These are phyloP conservation scores for Indicator maculatus DNA, from an alignment of 2,113 vertebrate species.

Conservation along the genomic window DNA sequence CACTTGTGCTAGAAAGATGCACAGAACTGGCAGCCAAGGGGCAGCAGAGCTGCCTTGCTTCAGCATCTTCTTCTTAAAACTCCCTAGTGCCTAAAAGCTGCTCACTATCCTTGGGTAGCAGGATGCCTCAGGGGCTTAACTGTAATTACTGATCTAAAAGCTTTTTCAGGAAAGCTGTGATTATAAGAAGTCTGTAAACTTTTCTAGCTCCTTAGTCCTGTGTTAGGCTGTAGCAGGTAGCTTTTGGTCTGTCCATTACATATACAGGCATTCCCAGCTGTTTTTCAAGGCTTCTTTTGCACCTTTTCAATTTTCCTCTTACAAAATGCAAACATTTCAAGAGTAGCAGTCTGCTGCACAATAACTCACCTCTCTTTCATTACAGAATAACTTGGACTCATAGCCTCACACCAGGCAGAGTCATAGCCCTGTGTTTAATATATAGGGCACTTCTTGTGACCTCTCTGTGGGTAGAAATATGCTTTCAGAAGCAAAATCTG, in stretches of 20 bases:
- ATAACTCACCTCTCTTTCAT: background rate
- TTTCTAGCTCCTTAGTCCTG: background rate
- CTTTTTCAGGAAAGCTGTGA: background rate
- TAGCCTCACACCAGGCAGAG: background rate
- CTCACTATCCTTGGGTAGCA: background rate
- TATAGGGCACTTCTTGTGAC: background rate
- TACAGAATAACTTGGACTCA: background rate
- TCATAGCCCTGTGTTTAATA: background rate
- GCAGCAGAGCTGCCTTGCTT: background rate
- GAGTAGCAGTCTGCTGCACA: background rate
- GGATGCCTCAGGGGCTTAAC: background rate
- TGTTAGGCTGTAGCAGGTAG: background rate
- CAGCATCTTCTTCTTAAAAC: background rate
- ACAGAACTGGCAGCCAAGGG: background rate
- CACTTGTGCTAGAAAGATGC: background rate
- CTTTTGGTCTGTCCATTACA: background rate
- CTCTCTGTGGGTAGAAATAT: background rate
- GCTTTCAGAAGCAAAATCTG: conserved; percentile 33
- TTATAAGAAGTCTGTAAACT: background rate
- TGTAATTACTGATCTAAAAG: background rate
- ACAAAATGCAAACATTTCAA: background rate
- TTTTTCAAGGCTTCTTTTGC: background rate
- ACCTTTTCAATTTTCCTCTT: background rate
- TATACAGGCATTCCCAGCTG: background rate
- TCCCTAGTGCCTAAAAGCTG: background rate